Conservation (phyloP, 2,888 invertebrate genomes). For the Mesoligia furuncula region DNA sequence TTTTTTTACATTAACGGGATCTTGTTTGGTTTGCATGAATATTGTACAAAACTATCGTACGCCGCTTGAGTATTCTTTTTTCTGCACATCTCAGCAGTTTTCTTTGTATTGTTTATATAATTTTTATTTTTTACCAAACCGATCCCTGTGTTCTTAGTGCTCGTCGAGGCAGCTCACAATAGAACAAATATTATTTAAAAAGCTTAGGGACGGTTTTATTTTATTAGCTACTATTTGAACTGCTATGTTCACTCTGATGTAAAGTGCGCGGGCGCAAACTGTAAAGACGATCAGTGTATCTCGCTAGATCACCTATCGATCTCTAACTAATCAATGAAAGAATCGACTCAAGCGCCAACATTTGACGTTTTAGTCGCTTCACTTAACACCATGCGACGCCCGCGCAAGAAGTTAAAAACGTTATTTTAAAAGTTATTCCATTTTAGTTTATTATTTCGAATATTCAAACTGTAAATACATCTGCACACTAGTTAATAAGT, state of each 20-base stretch:
- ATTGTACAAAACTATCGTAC: slow-evolving; percentile 19
- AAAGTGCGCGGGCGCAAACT: slow-evolving; percentile 15
- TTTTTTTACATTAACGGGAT: slow-evolving; percentile 11
- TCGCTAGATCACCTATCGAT: neutral
- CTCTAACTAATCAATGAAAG: neutral
- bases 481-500: slow-evolving; percentile 55
- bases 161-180: slow-evolving; percentile 45
- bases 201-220: slow-evolving; percentile 13
- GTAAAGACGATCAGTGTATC: neutral
- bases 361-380: neutral
- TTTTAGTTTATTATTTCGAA: slow-evolving; percentile 45
- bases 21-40: slow-evolving; percentile 28
- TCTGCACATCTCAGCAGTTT: slow-evolving; percentile 32
- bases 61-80: slow-evolving; percentile 32
- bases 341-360: neutral
- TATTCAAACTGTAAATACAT: slow-evolving; percentile 62
- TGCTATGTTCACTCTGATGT: neutral
- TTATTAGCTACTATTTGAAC: slow-evolving; percentile 2
- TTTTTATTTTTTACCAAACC: slow-evolving; percentile 3
- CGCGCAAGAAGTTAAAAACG: slow-evolving; percentile 4
- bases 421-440: slow-evolving; percentile 48
- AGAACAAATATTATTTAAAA: slow-evolving; percentile 21
- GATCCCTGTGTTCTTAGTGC: slow-evolving; percentile 28
- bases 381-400: neutral
- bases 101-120: slow-evolving; percentile 30